Base-by-base conservation (phyloP, 2,888 invertebrate genomes). In the Clanis bilineata region DNA sequence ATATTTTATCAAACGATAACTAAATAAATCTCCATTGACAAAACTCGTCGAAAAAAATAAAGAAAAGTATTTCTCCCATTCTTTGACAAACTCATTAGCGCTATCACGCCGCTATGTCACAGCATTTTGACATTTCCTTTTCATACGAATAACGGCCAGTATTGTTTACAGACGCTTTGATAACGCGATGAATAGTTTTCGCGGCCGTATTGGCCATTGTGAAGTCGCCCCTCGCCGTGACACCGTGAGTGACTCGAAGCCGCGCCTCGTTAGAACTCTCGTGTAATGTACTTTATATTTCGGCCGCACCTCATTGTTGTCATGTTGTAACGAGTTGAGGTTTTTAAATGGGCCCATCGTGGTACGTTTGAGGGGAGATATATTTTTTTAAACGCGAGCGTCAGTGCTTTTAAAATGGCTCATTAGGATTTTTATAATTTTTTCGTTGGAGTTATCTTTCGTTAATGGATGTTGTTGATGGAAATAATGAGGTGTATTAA, bases 211-310 rank as follows among this genome's bases (percentile, higher is more conserved):
- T 73, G 75, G 69, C 60, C 66, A 72, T 76, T 74, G 73, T 79
- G 64, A 59, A 63, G 59, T 45, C 60, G 44, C 65, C 61, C 65
- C 66, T 61, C 66, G 70, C 67, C 61, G 51, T 64, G 39, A 61
- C 51, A 56, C 58, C 67, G 72, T 74, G n/a, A n/a, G n/a, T n/a
- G n/a, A 75, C 70, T 69, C 71, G 70, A 66, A 57, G 69, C 69
- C 66, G 64, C 65, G 62, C 54, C 69, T 72, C 73, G 82, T 78
- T 78, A 77, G 76, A 77, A 80, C 79, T 80, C 67, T 73, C 74
- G 66, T 79, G 78, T 80, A 79, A 84, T 80, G 79, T 72, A 77
- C 76, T 77, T 79, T 79, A 82, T 84, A 82, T 83, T 82, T 80
- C 72, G 73, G 80, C 76, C 70, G 76, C 70, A 69, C 67, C 68